These are phyloP conservation scores for Pseudochaenichthys georgianus DNA, from an alignment of 2,797 vertebrate species.

Conservation along the genomic window DNA sequence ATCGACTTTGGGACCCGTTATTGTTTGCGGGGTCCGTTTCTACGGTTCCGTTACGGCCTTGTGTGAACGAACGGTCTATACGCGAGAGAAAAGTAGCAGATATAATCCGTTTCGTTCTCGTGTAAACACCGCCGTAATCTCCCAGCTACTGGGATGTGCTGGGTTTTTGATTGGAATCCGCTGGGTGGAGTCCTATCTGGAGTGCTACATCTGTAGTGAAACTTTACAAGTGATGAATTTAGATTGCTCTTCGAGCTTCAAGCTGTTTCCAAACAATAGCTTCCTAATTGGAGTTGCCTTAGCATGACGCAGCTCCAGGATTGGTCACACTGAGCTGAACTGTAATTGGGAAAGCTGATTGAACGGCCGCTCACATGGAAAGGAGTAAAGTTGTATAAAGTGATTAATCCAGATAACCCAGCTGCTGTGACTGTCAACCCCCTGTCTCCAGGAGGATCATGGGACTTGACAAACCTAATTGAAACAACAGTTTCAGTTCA, in stretches of 20 bases:
- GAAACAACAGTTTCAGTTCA: slow-evolving; percentile 49
- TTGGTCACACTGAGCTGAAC: slow-evolving; percentile 66
- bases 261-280: slow-evolving; percentile 44
- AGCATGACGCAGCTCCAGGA: slow-evolving; percentile 48
- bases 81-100: no score
- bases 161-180: no score
- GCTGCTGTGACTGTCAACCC: slow-evolving; percentile 10
- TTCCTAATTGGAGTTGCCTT: slow-evolving; percentile 62
- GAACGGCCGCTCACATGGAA: slow-evolving; percentile 20
- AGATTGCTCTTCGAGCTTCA: not conserved
- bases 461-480: slow-evolving; percentile 41
- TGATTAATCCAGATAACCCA: slow-evolving; percentile 38
- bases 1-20: no score
- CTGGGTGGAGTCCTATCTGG: no score
- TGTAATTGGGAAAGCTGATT: slow-evolving; percentile 69
- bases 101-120: no score
- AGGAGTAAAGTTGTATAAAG: slow-evolving; percentile 41
- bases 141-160: no score
- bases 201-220: not conserved
- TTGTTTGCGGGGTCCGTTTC: no score
- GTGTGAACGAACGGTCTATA: no score
- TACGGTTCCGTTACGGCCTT: no score
- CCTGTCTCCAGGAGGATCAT: slow-evolving; percentile 23
- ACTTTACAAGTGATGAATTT: slow-evolving; percentile 19
- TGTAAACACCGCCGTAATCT: no score